These are phyloP conservation scores for Sinocyclocheilus maitianheensis DNA, from an alignment of 2,113 vertebrate species.

Conservation along the genomic window DNA sequence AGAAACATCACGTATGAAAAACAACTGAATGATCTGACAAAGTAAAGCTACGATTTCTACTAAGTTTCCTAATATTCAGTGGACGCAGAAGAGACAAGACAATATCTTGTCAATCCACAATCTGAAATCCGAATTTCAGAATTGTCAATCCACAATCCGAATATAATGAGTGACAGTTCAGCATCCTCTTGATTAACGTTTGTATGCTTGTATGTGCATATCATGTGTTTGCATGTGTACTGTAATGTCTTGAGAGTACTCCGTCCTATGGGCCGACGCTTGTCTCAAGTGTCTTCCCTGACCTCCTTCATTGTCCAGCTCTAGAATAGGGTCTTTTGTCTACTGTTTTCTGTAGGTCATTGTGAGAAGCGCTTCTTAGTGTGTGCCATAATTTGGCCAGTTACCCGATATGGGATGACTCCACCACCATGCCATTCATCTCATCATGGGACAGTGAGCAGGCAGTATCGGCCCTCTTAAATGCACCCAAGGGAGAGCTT, in stretches of 20 bases:
- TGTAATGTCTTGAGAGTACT: slow-evolving; percentile 47
- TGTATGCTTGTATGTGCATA: not conserved
- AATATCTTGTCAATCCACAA: not conserved
- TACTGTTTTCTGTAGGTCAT: slow-evolving; percentile 79
- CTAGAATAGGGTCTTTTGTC: slow-evolving; percentile 85
- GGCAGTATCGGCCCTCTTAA: slow-evolving; percentile 71
- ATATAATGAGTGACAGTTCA: not conserved
- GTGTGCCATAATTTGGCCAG: slow-evolving; percentile 88
- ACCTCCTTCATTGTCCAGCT: slow-evolving; percentile 82
- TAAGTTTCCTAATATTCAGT: not conserved
- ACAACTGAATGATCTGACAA: slow-evolving; percentile 5
- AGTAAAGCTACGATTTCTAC: not conserved
- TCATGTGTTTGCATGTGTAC: slow-evolving; percentile 4
- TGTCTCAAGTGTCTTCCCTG: slow-evolving; percentile 79
- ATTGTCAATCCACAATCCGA: not conserved
- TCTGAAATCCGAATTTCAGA: not conserved
- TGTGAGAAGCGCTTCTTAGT: slow-evolving; percentile 85
- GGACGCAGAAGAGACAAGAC: not conserved
- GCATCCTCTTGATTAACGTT: not conserved
- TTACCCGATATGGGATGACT: slow-evolving; percentile 81
- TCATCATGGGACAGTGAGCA: slow-evolving; percentile 74
- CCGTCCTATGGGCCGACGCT: slow-evolving; percentile 66
- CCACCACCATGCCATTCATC: slow-evolving; percentile 72
- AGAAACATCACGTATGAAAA: slow-evolving; percentile 42
- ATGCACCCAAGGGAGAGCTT: slow-evolving; percentile 74